These are phyloP conservation scores for Pygocentrus nattereri DNA, from an alignment of 2,797 vertebrate species.

Conservation along the genomic window DNA sequence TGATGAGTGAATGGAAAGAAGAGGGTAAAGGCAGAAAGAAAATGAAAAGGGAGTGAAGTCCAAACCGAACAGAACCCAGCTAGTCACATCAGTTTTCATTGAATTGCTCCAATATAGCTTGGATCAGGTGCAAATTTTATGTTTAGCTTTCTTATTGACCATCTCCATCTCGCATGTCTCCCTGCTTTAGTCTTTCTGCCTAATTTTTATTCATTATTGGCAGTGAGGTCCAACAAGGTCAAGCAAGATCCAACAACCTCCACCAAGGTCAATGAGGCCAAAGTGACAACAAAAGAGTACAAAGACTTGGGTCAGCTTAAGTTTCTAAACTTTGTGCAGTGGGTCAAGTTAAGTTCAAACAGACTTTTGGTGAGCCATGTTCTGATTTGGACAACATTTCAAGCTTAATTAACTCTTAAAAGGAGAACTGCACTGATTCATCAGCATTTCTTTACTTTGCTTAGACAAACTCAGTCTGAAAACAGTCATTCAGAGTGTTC, in stretches of 20 bases:
- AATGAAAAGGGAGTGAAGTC: constrained; percentile 14
- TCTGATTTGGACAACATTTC: background rate
- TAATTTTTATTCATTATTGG: too few relatives aligned
- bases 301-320: background rate
- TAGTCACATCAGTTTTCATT: background rate
- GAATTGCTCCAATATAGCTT: background rate
- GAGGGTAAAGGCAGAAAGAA: constrained; percentile 42
- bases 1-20: constrained; percentile 74
- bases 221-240: background rate
- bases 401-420: too few relatives aligned
- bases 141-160: too few relatives aligned
- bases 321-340: background rate
- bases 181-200: too few relatives aligned
- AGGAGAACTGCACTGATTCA: too few relatives aligned
- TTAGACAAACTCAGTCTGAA: too few relatives aligned
- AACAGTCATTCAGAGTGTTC: too few relatives aligned
- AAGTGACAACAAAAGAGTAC: background rate
- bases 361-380: background rate
- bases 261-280: background rate
- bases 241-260: background rate
- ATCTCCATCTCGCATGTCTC: too few relatives aligned
- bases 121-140: background rate
- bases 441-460: too few relatives aligned
- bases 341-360: background rate
- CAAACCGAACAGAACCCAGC: background rate